phyloP scores from a whole-genome alignment of 2,888 invertebrate genomes.

The Hemaris fuciformis region DNA sequence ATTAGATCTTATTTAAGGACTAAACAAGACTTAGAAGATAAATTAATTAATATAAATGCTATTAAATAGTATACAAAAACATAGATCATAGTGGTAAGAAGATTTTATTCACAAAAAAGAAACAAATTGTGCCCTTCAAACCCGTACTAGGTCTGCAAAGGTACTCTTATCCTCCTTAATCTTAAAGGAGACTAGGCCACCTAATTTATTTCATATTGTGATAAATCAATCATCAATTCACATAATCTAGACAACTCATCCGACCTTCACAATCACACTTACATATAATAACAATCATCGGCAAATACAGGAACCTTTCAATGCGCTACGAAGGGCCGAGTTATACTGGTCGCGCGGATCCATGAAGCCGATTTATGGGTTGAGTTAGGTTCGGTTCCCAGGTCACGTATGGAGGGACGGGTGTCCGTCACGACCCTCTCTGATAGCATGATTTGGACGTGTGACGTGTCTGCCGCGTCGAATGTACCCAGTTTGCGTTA shows the following conservation, averaged over 20 bases:
- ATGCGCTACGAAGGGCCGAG: not conserved
- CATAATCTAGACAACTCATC: not conserved
- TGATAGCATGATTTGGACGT: constrained; percentile 73
- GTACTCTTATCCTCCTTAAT: too few relatives aligned
- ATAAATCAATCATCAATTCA: too few relatives aligned
- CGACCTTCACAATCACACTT: not conserved
- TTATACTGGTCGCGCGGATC: constrained; percentile 38
- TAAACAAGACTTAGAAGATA: too few relatives aligned
- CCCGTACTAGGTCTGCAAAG: too few relatives aligned
- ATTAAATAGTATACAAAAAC: too few relatives aligned
- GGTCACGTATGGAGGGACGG: constrained; percentile 69
- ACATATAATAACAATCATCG: constrained; percentile 5
- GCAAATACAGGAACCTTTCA: not conserved
- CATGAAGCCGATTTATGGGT: constrained; percentile 64
- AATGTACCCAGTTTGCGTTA: constrained; percentile 24
- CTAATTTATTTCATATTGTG: too few relatives aligned
- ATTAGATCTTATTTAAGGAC: too few relatives aligned
- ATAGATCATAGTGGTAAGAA: too few relatives aligned
- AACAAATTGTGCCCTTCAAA: too few relatives aligned
- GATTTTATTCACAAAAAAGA: too few relatives aligned
- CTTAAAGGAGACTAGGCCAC: too few relatives aligned
- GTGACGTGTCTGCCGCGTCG: constrained; percentile 51
- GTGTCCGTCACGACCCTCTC: constrained; percentile 67
- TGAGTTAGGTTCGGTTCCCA: constrained; percentile 60
- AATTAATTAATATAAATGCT: too few relatives aligned